Conservation (phyloP, 2,797 vertebrate genomes). For the Coreius guichenoti region DNA sequence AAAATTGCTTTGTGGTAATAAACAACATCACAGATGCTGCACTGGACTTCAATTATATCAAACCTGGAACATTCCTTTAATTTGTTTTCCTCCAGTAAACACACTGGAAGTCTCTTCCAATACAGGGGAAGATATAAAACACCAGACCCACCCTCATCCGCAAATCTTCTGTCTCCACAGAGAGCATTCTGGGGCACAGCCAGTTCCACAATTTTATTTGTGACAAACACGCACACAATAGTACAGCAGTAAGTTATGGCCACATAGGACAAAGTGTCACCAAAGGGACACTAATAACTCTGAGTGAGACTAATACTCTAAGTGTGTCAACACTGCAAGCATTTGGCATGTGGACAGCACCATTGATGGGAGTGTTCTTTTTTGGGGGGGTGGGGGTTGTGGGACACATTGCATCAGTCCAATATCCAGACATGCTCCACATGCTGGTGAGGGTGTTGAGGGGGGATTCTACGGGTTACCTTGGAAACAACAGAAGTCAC, state of each 20-base stretch:
- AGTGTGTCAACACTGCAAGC: slow-evolving; percentile 23
- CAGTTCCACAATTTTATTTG: slow-evolving; percentile 40
- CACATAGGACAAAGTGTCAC: slow-evolving; percentile 39
- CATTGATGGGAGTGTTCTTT: neutral
- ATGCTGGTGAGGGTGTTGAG: slow-evolving; percentile 2
- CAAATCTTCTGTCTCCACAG: slow-evolving; percentile 17
- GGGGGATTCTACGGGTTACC: slow-evolving; percentile 70
- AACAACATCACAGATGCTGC: neutral
- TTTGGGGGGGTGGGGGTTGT: neutral
- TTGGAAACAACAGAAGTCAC: slow-evolving; percentile 70
- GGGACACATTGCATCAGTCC: neutral
- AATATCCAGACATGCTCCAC: slow-evolving; percentile 9
- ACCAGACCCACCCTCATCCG: slow-evolving; percentile 15
- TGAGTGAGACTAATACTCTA: neutral
- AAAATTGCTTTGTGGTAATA: neutral
- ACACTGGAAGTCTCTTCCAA: neutral
- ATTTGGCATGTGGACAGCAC: neutral
- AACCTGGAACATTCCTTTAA: neutral
- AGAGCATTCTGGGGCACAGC: slow-evolving; percentile 25
- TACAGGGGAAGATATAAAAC: slow-evolving; percentile 18
- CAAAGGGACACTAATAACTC: slow-evolving; percentile 35
- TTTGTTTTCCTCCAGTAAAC: neutral
- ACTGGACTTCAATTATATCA: neutral
- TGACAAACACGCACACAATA: slow-evolving; percentile 23
- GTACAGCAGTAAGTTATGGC: slow-evolving; percentile 33